Evolutionary conservation across 2,888 invertebrate genomes (phyloP).

Genomic region (Pristionchus fissidentatus): DNA sequence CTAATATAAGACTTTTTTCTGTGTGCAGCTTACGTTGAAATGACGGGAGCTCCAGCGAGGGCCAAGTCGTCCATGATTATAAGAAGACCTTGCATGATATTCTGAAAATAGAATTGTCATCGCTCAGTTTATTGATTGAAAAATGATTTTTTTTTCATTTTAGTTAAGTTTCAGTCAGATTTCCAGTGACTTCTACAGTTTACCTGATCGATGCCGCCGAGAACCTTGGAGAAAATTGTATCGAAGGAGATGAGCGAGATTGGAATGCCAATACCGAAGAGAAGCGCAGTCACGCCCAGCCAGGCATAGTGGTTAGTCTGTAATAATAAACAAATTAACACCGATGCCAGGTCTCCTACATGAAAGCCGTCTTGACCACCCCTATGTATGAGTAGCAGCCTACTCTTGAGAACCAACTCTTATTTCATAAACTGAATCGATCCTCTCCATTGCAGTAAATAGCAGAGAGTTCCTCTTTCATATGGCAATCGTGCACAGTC

Average conservation of each 20-base stretch:
- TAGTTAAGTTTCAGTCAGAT: too few relatives aligned
- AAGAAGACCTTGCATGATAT: slow-evolving; percentile 43
- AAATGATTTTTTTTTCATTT: too few relatives aligned
- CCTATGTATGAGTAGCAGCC: too few relatives aligned
- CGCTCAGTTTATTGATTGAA: too few relatives aligned
- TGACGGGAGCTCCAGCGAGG: slow-evolving; percentile 12
- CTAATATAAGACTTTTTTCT: too few relatives aligned
- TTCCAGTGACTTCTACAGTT: not conserved
- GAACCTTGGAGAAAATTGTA: slow-evolving; percentile 39
- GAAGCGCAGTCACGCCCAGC: not conserved
- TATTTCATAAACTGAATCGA: too few relatives aligned
- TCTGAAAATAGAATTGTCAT: slow-evolving; percentile 13
- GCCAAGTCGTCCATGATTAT: slow-evolving; percentile 35
- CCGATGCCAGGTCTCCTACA: too few relatives aligned
- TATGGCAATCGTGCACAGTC: too few relatives aligned
- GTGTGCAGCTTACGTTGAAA: slow-evolving; percentile 23
- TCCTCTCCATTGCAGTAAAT: too few relatives aligned
- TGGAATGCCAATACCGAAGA: slow-evolving; percentile 39
- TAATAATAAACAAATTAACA: not conserved
- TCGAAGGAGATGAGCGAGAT: slow-evolving; percentile 28
- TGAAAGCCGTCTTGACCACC: too few relatives aligned
- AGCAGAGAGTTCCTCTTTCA: too few relatives aligned
- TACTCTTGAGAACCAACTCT: too few relatives aligned
- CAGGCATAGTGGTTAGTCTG: not conserved
- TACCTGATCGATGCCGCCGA: slow-evolving; percentile 43